Evolutionary conservation across 2,888 invertebrate species (phyloP), one percentile per base, ranked within the genome.

Genomic region (Tigriopus californicus): DNA sequence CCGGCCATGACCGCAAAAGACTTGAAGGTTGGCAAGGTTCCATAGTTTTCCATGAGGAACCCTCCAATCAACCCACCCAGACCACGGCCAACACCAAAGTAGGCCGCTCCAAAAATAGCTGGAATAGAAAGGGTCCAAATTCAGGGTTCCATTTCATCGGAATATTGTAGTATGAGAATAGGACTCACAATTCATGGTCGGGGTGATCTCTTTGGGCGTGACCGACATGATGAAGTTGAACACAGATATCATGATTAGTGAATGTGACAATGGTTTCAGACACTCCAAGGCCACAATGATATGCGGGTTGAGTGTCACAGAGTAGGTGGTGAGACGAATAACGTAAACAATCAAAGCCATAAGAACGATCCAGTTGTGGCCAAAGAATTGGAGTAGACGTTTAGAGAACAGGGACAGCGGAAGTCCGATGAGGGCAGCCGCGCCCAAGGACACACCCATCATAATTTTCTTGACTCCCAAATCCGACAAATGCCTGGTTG

Each of bases 381-480:
- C 84, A 58, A 83, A 73, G 65, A 75, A 76, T 53, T 78, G 75
- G 63, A 83, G 82, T 65, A 84, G 81, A 58, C 83, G 83, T 0
- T 83, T 82, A 0, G 84, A 83, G n/a, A 83, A 73, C 44, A 83
- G 82, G 22, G 85, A 73, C 15, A 84, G 73, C 0, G 85, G 85
- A 54, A 85, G 76, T 0, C 85, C 84, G 1, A 83, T 80, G 8
- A 83, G 74, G 12, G 83, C 83, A 1, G 83, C 83, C 56, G 84
- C 82, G 0, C 84, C 83, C 65, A 85, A 81, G 0, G 85, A 85
- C 64, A 85, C 77, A 12, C 85, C 85, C 84, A 85, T 84, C 60
- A 85, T 73, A 0, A 81, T 81, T 54, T 81, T 77, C 0, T 82
- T 80, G 1, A 80, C 83, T 4, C 83, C 83, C 62, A 85, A 72